phyloP scores from a whole-genome alignment of 2,888 invertebrate species.

The Ormia ochracea region DNA sequence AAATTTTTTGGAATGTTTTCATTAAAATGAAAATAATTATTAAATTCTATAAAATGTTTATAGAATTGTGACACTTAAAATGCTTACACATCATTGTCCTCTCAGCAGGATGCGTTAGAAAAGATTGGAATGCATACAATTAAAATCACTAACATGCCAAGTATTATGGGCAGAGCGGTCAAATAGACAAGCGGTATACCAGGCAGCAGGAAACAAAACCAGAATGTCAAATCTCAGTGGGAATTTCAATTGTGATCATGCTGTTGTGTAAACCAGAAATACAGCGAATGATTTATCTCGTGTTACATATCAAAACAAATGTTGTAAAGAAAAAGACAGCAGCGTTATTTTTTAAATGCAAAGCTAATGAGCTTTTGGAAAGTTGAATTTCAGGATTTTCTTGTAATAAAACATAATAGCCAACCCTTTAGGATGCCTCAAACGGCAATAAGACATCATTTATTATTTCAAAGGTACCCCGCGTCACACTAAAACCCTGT shows the following conservation, averaged over 20 bases:
- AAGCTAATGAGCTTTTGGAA: no score
- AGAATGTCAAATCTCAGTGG: background rate
- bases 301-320: no score
- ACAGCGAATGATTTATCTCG: no score
- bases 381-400: no score
- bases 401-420: no score
- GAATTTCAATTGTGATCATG: background rate
- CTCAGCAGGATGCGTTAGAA: constrained; percentile 47
- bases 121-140: background rate
- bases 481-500: no score
- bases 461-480: no score
- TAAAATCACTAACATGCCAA: background rate
- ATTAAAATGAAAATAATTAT: constrained; percentile 2
- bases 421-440: no score
- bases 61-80: constrained; percentile 27
- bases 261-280: background rate
- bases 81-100: constrained; percentile 44
- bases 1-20: background rate
- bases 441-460: no score
- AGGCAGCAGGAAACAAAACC: background rate
- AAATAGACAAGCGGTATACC: background rate
- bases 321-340: no score
- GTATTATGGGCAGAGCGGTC: background rate
- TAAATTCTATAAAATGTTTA: background rate
- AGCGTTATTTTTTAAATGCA: no score